Evolutionary conservation across 2,113 vertebrate species (phyloP).

Genomic region (Crypturellus undulatus): DNA sequence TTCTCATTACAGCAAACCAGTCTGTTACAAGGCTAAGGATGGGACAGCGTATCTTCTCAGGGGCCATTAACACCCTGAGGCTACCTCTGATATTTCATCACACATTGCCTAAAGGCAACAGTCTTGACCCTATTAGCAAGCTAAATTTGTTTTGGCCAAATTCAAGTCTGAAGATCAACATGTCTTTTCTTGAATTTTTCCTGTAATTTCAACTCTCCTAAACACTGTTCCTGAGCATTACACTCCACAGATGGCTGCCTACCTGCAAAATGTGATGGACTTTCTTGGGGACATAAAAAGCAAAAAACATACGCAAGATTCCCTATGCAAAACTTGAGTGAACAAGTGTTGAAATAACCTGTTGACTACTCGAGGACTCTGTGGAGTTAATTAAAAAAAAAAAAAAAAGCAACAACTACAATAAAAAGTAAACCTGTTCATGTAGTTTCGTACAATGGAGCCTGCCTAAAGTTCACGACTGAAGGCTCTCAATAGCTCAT

Average conservation of each 20-base stretch:
- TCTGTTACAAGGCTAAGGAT: neutral
- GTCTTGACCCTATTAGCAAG: neutral
- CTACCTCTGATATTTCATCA: neutral
- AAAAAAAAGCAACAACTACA: neutral
- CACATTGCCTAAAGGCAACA: neutral
- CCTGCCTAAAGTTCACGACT: neutral
- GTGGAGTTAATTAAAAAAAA: neutral
- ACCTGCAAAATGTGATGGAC: constrained; percentile 10
- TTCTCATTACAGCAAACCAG: neutral
- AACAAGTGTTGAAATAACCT: constrained; percentile 20
- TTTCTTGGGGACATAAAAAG: constrained; percentile 53
- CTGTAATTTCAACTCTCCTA: constrained; percentile 22
- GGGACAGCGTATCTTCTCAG: neutral
- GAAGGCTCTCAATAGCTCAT: neutral
- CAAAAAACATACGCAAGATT: constrained; percentile 29
- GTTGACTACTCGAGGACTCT: constrained; percentile 2
- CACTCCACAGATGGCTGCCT: constrained; percentile 49
- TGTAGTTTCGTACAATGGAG: neutral
- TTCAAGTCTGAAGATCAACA: neutral
- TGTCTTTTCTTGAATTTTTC: neutral
- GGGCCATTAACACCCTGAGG: neutral
- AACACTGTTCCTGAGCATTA: constrained; percentile 2
- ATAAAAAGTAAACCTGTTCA: neutral
- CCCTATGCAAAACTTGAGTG: constrained; percentile 41
- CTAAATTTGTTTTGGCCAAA: neutral